Evolutionary conservation across 1,140 invertebrate genomes (phyloP), one percentile per base, ranked within the genome.

Genomic region (Pentalonia nigronervosa): DNA sequence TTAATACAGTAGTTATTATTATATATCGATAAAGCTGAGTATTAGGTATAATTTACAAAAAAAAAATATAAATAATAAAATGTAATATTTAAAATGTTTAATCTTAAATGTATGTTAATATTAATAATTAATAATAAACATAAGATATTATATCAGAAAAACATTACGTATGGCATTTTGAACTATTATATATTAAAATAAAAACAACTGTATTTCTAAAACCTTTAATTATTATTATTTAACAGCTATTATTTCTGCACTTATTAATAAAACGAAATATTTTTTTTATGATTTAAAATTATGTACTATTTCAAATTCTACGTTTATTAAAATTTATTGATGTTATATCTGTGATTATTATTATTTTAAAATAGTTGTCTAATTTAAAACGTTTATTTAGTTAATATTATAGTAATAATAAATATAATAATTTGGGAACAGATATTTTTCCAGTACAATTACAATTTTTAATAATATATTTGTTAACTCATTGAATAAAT

Each of bases 1-100:
- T 60, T 45, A 90, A 45, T 90, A 90, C 53, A 90, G 56, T 90
- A 90, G 30, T 60, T 67, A 90, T 50, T 88, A 87, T 90, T 50
- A 88, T 50, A 89, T 60, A 90, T 47, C 14, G 17, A 90, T 45
- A 90, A 90, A 90, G 89, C 89, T 60, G 89, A 90, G 41, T 60
- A 90, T 14, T 90, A 90, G 56, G 41, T 60, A 90, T 36, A 90
- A 90, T 67, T 89, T 56, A 89, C 48, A 90, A 67, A 30, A 90
- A 60, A 60, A 41, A 60, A 60, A 53, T 56, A 20, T 53, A 14
- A 41, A 41, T 36, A 41, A 56, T 53, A 53, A n/a, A 36, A 86
- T 47, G 45, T 50, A 86, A 30, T 48, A 88, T 50, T 34, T 76
- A 76, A n/a, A n/a, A 76, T 76, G 30, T 50, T 45, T 88, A 50